Evolutionary conservation across 2,113 vertebrate genomes (phyloP).

Genomic region (Onychostoma macrolepis): DNA sequence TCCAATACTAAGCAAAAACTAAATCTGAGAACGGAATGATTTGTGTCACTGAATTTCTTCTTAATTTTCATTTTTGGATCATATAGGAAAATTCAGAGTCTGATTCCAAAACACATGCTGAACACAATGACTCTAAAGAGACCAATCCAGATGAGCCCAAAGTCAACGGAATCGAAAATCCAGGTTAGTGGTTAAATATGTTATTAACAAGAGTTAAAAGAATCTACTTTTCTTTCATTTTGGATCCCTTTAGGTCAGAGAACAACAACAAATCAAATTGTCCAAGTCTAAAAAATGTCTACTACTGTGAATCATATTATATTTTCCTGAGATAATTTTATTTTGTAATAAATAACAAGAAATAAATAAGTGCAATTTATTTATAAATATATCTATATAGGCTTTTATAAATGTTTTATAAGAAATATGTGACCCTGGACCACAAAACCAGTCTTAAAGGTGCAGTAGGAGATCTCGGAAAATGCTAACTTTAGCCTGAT

Average conservation of each 20-base stretch:
- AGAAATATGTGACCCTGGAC: no score
- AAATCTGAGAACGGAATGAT: neutral
- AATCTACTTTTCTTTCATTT: neutral
- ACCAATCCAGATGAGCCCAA: neutral
- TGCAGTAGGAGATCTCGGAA: no score
- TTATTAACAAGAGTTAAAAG: neutral
- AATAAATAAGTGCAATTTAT: neutral
- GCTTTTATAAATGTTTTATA: no score
- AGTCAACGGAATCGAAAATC: conserved; percentile 63
- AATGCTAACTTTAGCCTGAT: no score
- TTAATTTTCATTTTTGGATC: conserved; percentile 3
- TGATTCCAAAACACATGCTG: conserved; percentile 8
- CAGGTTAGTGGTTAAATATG: conserved; percentile 64
- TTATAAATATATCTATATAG: neutral
- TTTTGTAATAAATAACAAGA: neutral
- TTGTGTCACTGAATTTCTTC: neutral
- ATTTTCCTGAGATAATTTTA: neutral
- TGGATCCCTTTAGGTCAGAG: neutral
- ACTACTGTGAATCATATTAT: neutral
- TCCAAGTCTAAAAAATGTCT: neutral
- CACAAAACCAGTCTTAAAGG: no score
- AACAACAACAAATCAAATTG: neutral
- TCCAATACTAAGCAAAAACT: neutral
- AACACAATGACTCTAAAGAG: neutral
- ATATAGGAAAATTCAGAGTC: conserved; percentile 53